Evolutionary conservation across 1,140 invertebrate genomes (phyloP), one percentile per base, ranked within the genome.

Genomic region (Drosophila suzukii): DNA sequence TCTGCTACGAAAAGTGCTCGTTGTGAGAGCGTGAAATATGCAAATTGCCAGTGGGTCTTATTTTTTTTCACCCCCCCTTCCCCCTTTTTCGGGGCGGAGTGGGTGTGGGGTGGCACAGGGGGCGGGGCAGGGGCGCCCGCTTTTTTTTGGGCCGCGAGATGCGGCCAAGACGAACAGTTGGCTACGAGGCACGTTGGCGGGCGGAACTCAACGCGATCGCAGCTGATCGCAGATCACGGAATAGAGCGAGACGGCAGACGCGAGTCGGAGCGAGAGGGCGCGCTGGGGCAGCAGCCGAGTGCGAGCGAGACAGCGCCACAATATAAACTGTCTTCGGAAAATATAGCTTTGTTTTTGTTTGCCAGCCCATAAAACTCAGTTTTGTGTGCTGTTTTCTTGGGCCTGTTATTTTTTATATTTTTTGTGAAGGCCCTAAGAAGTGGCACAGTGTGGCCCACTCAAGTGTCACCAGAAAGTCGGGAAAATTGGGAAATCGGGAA

Each of bases 21-120:
- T 44, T 66, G 65, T 72, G 79, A 81, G 78, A 81, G 78, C 78
- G 78, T 81, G 68, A 81, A 81, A 81, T 74, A 81, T 81, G 61
- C 78, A 70, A 32, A 75, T 54, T 47, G 41, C 43, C 51, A 66
- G 49, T 41, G 53, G 34, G 17, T 36, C 5, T 34, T 27, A 0
- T 32, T 32, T 6, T 34, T 34, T 20, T 20, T 20, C 20, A 20
- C 8, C 8, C 2, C 32, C 32, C 8, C 7, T 1, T 3, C 32
- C 32, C 7, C 6, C 27, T 11, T 0, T 20, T 8, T 11, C 3
- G 10, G 32, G n/a, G 1, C 3, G 36, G 6, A 36, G 12, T 20
- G 46, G 20, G 17, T 38, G 15, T 3, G 6, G 15, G 46, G 38
- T 11, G 60, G 15, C 7, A n/a, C 27, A 4, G 34, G n/a, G 34